Percentiles rank a stretch among this genome's conserved stretches.
Conservation (phyloP, 2,797 vertebrate species). For the Eutrigla gurnardus region DNA sequence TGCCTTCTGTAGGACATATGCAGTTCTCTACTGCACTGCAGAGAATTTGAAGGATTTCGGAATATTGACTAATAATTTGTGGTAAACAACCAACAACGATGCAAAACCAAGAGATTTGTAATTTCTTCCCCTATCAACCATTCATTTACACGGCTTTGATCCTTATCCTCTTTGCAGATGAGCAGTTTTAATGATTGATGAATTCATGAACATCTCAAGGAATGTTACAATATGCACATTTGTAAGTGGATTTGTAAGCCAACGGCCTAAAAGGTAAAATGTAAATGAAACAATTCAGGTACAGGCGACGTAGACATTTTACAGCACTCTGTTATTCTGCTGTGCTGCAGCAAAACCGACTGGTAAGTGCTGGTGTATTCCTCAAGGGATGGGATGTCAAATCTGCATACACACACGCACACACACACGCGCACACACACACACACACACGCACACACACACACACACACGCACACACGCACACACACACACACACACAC, state of each 20-base stretch:
- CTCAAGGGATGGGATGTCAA: conserved; percentile 54
- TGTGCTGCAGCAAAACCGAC: conserved; percentile 42
- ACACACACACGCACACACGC: neutral
- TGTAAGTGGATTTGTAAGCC: neutral
- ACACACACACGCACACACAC: conserved; percentile 12
- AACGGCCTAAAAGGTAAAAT: conserved; percentile 6
- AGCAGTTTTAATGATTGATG: neutral
- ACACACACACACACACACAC: conserved; percentile 8
- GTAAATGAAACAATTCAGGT: conserved; percentile 41
- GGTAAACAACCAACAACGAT: neutral
- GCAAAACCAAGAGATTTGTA: neutral
- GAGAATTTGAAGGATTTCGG: neutral
- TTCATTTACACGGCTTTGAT: neutral
- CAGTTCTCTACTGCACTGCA: neutral
- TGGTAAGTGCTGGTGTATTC: conserved; percentile 51
- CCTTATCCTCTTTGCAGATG: neutral
- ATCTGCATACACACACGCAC: conserved; percentile 24
- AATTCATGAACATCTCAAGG: conserved; percentile 18
- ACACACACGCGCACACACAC: conserved; percentile 2
- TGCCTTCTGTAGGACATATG: neutral
- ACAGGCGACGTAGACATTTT: conserved; percentile 18
- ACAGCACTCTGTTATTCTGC: conserved; percentile 43
- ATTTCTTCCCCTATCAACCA: neutral
- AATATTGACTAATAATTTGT: neutral
- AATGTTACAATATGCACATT: neutral